Evolutionary conservation across 2,797 vertebrate species (phyloP).

Genomic region (Hemibagrus guttatus): DNA sequence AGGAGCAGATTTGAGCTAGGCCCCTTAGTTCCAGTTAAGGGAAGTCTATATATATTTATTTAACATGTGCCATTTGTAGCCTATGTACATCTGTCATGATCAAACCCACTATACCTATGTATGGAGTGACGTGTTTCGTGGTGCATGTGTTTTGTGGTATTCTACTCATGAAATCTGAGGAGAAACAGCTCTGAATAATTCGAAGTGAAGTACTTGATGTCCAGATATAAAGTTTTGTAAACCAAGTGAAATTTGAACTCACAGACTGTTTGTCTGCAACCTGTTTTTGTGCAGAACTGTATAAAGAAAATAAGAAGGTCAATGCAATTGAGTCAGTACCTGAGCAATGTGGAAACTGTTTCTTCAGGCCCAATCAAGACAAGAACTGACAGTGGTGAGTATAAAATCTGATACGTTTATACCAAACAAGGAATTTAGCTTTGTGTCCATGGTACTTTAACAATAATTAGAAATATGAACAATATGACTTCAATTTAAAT

Average conservation of each 20-base stretch:
- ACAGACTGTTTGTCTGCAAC: neutral
- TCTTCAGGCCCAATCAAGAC: conserved; percentile 62
- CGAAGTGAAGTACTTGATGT: neutral
- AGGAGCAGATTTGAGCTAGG: neutral
- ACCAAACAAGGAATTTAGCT: neutral
- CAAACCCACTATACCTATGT: neutral
- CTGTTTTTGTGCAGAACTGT: conserved; percentile 60
- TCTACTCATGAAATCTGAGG: neutral
- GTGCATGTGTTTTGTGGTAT: neutral
- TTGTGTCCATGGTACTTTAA: neutral
- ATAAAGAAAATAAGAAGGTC: conserved; percentile 57
- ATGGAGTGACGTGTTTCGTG: neutral
- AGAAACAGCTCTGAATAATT: neutral
- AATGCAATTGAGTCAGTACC: neutral
- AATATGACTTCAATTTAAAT: neutral
- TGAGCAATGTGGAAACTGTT: conserved; percentile 56
- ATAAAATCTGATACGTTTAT: neutral
- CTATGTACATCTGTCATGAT: too few species aligned
- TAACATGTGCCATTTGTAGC: too few species aligned
- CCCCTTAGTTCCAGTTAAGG: neutral
- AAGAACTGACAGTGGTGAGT: conserved; percentile 51
- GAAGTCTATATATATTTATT: too few species aligned
- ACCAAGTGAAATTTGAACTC: neutral
- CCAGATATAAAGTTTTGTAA: neutral
- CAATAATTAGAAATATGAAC: neutral